Evolutionary conservation across 2,797 vertebrate species (phyloP).

Genomic region (Poecilia picta): DNA sequence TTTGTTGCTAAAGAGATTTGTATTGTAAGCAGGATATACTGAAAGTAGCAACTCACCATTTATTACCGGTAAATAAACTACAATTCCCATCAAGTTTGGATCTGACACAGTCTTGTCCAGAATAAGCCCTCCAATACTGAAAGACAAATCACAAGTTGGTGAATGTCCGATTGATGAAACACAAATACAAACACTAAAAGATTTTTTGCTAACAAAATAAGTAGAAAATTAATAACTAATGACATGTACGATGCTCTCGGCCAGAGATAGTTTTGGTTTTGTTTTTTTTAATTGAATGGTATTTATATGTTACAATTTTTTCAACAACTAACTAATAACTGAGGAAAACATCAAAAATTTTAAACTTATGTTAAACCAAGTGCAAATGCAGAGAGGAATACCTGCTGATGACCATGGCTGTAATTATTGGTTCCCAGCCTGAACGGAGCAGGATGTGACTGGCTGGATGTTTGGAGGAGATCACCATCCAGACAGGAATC

Average conservation of each 20-base stretch:
- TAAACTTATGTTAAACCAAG: not conserved
- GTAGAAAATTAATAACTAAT: not conserved
- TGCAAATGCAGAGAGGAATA: slow-evolving; percentile 38
- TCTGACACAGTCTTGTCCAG: slow-evolving; percentile 92
- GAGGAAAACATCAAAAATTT: not conserved
- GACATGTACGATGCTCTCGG: not conserved
- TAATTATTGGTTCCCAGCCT: slow-evolving; percentile 95
- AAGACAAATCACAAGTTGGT: slow-evolving; percentile 6
- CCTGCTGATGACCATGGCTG: slow-evolving; percentile 96
- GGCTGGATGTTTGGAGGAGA: slow-evolving; percentile 89
- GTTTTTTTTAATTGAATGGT: not conserved
- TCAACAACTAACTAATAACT: not conserved
- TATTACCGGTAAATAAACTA: slow-evolving; percentile 94
- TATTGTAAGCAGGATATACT: not conserved
- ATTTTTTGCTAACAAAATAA: not conserved
- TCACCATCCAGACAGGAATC: slow-evolving; percentile 90
- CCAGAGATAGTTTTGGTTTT: not conserved
- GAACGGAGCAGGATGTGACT: slow-evolving; percentile 89
- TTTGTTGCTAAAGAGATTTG: not conserved
- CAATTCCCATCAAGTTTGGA: slow-evolving; percentile 90
- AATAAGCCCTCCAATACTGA: slow-evolving; percentile 94
- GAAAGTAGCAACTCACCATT: slow-evolving; percentile 84
- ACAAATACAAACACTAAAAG: not conserved
- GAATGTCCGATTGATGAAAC: not conserved
- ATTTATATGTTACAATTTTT: not conserved